Percentiles rank a stretch among this genome's conserved stretches.
Conservation (phyloP, 1,140 invertebrate species). For the Anastrepha obliqua region DNA sequence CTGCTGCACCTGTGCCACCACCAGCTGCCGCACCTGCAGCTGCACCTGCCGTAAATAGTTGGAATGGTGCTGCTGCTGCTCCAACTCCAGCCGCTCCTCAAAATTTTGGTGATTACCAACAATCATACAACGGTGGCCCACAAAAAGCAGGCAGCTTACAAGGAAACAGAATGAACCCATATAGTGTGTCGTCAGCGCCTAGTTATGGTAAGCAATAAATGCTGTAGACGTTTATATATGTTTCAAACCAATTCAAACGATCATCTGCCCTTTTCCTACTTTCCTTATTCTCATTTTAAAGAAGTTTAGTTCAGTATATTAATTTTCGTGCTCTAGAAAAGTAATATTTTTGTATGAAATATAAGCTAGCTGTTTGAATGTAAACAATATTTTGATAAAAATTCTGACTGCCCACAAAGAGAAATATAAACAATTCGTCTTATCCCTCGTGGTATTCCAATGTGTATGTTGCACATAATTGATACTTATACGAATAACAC, state of each 20-base stretch:
- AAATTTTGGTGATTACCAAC: slow-evolving; percentile 83
- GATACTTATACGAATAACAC: no score
- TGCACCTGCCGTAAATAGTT: slow-evolving; percentile 51
- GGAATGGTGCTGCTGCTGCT: slow-evolving; percentile 64
- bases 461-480: no score
- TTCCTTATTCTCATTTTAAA: neutral
- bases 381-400: neutral
- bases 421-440: no score
- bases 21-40: slow-evolving; percentile 43
- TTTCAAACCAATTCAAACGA: neutral
- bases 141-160: slow-evolving; percentile 76
- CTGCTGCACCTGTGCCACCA: slow-evolving; percentile 6
- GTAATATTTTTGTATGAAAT: neutral
- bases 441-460: no score
- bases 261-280: neutral
- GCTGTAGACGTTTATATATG: slow-evolving; percentile 15
- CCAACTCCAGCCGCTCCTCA: slow-evolving; percentile 24
- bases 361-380: slow-evolving; percentile 1
- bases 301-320: slow-evolving; percentile 8
- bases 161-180: slow-evolving; percentile 76
- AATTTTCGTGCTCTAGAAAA: neutral
- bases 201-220: slow-evolving; percentile 58
- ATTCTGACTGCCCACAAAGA: no score
- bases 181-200: slow-evolving; percentile 61
- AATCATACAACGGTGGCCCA: slow-evolving; percentile 81